Percentiles rank a stretch among this genome's conserved stretches.
These are phyloP conservation scores for Brachynemurus nebulosus DNA, from an alignment of 2,888 invertebrate species.

Conservation along the genomic window DNA sequence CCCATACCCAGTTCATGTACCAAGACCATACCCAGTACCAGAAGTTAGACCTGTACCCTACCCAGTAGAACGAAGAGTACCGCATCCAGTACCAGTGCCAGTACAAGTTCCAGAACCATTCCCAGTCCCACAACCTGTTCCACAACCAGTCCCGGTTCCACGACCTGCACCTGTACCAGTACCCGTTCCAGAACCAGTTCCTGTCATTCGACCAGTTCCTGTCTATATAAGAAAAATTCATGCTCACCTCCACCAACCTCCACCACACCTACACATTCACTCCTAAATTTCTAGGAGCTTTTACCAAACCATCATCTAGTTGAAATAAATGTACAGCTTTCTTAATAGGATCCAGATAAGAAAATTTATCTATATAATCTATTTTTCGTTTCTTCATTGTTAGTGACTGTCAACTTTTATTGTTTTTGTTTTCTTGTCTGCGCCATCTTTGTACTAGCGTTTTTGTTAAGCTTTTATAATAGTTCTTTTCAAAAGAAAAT, in stretches of 20 bases:
- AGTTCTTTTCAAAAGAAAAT: no score
- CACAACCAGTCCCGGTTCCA: constrained; percentile 33
- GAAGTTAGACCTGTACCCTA: constrained; percentile 37
- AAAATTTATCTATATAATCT: no score
- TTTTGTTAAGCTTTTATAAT: no score
- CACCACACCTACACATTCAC: neutral
- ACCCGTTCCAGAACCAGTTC: constrained; percentile 31
- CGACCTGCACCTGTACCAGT: constrained; percentile 28
- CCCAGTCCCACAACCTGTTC: constrained; percentile 32
- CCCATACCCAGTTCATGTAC: constrained; percentile 30
- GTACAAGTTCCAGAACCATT: constrained; percentile 17
- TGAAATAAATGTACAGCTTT: no score
- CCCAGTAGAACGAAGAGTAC: constrained; percentile 30
- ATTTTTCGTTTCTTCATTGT: no score
- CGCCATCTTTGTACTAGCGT: no score
- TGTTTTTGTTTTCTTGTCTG: no score
- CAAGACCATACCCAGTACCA: constrained; percentile 35
- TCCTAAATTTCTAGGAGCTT: no score
- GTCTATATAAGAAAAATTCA: constrained; percentile 14
- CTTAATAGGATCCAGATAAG: no score
- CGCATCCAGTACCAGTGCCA: constrained; percentile 22
- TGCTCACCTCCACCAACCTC: constrained; percentile 7
- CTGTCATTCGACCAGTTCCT: constrained; percentile 34
- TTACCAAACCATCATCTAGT: no score
- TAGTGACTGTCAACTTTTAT: no score